These are phyloP conservation scores for Dolichoris vasculosae DNA, from an alignment of 1,140 invertebrate species.

Conservation along the genomic window DNA sequence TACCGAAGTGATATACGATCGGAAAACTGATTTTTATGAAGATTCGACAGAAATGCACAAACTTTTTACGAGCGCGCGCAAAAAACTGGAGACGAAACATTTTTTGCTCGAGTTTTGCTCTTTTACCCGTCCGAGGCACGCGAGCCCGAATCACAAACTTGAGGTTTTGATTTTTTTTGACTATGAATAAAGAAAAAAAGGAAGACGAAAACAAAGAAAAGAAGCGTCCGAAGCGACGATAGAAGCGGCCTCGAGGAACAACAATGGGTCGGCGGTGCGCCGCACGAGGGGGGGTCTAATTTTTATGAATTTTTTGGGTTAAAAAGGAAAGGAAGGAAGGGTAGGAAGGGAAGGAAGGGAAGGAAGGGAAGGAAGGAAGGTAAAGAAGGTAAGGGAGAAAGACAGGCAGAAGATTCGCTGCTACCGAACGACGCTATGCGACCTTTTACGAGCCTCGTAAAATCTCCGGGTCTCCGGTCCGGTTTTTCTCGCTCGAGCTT, in stretches of 20 bases:
- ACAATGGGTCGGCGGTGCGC: constrained; percentile 19
- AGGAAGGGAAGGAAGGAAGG: constrained; percentile 5
- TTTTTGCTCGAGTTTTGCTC: constrained; percentile 23
- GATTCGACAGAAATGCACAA: constrained; percentile 7
- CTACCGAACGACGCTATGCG: constrained; percentile 1
- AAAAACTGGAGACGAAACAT: neutral
- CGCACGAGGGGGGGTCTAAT: constrained; percentile 6
- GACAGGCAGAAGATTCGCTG: neutral
- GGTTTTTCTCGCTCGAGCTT: neutral
- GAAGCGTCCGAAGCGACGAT: neutral
- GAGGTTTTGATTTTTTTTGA: constrained; percentile 41
- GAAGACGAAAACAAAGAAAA: neutral
- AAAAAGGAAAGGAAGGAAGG: constrained; percentile 21
- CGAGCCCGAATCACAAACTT: constrained; percentile 13
- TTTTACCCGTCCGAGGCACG: neutral
- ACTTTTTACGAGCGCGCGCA: constrained; percentile 26
- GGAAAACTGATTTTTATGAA: constrained; percentile 20
- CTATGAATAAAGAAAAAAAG: neutral
- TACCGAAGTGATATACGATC: constrained; percentile 16
- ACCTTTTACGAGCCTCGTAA: constrained; percentile 18
- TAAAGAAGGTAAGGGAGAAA: constrained; percentile 20
- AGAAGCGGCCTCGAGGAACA: neutral
- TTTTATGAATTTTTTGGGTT: constrained; percentile 32
- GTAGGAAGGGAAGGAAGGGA: neutral
- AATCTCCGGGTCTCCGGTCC: neutral